Evolutionary conservation across 2,113 vertebrate genomes (phyloP), one percentile per base, ranked within the genome.

Genomic region (Acanthisitta chloris): DNA sequence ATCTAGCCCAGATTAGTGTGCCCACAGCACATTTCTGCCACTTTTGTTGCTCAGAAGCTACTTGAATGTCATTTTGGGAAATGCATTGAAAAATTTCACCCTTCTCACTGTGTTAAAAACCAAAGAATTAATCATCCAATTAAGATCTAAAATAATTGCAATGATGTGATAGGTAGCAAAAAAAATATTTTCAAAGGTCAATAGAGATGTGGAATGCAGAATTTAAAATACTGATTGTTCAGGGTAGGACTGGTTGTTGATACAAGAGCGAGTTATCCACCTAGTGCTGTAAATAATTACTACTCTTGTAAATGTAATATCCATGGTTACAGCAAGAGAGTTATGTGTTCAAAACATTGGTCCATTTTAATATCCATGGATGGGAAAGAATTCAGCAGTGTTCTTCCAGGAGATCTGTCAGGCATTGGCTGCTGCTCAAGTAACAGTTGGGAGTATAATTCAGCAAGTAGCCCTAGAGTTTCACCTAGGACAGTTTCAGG

Each of bases 151-250:
- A 92, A 43, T 64, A 82, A 77, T 88, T 85, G 13, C 29, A 33
- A 19, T 38, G n/a, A 45, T 65, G 62, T 92, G 77, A 85, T 62
- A 85, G 66, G 66, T 14, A 77, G 49, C 29, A 80, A 94, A 76
- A 94, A 76, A 83, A 69, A 19, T 40, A 66, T 79, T 95, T 94
- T 73, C 61, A 90, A 86, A 92, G 79, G 58, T 94, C 84, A 94
- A 5, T 14, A 82, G 84, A 91, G 71, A 82, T 24, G 46, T 62
- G 84, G 93, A 96, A 96, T 96, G 95, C 49, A 91, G 67, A 88
- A 88, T 86, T 67, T n/a, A n/a, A 80, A 93, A 62, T 66, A 66
- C 87, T n/a, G 81, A 96, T 90, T 80, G 86, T 51, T 81, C 70
- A 65, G 46, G 42, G 34, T 86, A 91, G 57, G 29, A 77, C 33